Evolutionary conservation across 1,140 invertebrate genomes (phyloP).

Genomic region (Lysiphlebus fabarum): DNA sequence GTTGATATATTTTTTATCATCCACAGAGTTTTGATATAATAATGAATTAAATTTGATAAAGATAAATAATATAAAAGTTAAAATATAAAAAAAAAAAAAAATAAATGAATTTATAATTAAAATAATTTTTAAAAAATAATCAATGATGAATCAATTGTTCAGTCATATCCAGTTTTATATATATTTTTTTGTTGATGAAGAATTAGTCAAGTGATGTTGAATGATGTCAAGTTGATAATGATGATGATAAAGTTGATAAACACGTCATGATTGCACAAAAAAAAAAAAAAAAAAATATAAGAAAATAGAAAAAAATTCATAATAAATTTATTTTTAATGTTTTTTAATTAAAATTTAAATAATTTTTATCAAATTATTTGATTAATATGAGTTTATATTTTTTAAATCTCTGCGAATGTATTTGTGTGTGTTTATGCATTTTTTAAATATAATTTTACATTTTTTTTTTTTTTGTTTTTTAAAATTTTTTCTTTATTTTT

Average conservation of each 20-base stretch:
- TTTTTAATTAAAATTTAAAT: constrained; percentile 5
- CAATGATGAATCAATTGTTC: constrained; percentile 5
- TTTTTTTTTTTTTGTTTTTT: constrained; percentile 11
- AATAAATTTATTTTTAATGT: constrained; percentile 32
- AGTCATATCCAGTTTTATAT: no score
- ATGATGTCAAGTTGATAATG: constrained; percentile 26
- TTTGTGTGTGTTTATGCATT: neutral
- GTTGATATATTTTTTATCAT: neutral
- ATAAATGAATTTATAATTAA: constrained; percentile 15
- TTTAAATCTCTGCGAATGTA: neutral
- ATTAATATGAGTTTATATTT: neutral
- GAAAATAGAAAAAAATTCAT: constrained; percentile 57
- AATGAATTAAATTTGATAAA: neutral
- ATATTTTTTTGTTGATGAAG: neutral
- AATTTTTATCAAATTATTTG: constrained; percentile 15
- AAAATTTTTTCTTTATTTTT: constrained; percentile 19
- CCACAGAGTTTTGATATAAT: neutral
- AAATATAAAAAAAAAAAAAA: constrained; percentile 15
- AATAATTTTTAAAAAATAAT: constrained; percentile 21
- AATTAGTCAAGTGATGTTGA: constrained; percentile 19
- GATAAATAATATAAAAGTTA: neutral
- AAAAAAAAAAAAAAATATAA: no score
- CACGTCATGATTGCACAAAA: constrained; percentile 40
- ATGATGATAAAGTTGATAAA: constrained; percentile 22
- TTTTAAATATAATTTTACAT: neutral